Evolutionary conservation across 2,113 vertebrate species (phyloP), one percentile per base, ranked within the genome.

Genomic region (Rhinolophus sinicus): DNA sequence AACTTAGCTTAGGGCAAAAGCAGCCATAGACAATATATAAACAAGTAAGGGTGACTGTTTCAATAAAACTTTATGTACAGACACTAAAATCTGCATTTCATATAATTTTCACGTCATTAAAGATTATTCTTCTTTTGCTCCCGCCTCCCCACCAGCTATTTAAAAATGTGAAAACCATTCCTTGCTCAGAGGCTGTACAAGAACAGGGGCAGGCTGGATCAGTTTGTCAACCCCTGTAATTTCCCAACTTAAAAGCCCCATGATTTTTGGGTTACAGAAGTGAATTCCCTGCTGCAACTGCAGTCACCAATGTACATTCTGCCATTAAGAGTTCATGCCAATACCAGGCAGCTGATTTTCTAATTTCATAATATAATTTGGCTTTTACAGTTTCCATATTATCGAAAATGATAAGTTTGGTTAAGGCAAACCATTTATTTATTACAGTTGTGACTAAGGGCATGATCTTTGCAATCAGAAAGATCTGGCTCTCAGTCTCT

Each of bases 391-490:
- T 82, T 24, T 47, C 40, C 30, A 19, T 44, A 54, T 50, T 18
- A 95, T 62, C 80, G 33, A 86, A 72, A 87, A 92, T 13, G 58
- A 56, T 84, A 64, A 38, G 76, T 65, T 11, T 78, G 2, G 40
- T 85, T 95, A 90, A 90, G 89, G 33, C 56, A 95, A 93, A 56
- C 11, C 13, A 75, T 72, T 72, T 82, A 76, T 78, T 91, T 70
- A 52, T 52, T 80, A 86, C 5, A 92, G 67, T 69, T 76, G 73
- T 86, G 44, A 70, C 67, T 54, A 91, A 85, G 64, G 47, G 67
- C 8, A 40, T 50, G 22, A n/a, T 52, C 47, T 87, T 60, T 93
- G 54, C 33, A 77, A 69, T 88, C 54, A 78, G 58, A 76, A 83
- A 62, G 62, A 75, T 82, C 26, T 69, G 83, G 10, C 18, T 83